Evolutionary conservation across 35 echinoderm and acorn worm genomes (phyloP).

Genomic region (Chiridota heheva): DNA sequence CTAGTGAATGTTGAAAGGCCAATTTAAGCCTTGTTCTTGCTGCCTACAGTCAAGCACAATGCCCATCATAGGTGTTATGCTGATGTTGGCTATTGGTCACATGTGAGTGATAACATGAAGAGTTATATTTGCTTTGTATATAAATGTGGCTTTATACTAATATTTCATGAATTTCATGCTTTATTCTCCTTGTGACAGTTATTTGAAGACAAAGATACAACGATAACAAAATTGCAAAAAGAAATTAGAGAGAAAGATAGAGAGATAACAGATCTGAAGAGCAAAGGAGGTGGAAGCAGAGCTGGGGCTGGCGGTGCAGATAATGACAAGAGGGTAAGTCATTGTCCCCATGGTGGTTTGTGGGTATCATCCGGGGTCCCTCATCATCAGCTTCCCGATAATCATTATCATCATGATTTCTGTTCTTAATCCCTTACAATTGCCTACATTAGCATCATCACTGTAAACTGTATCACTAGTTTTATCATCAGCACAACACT

Average conservation of each 20-base stretch:
- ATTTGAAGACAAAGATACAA: slow-evolving; percentile 67
- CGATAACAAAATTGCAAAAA: slow-evolving; percentile 66
- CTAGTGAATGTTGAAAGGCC: no score
- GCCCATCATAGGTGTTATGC: no score
- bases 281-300: slow-evolving; percentile 54
- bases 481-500: no score
- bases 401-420: no score
- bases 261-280: slow-evolving; percentile 79
- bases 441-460: background rate
- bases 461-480: background rate
- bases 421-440: no score
- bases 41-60: no score
- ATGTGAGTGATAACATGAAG: background rate
- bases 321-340: slow-evolving; percentile 81
- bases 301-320: slow-evolving; percentile 65
- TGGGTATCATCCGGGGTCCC: background rate
- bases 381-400: background rate
- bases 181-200: slow-evolving; percentile 42
- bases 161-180: slow-evolving; percentile 1
- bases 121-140: background rate
- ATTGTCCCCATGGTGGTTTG: background rate
- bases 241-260: slow-evolving; percentile 65
- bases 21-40: no score
- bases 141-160: no score
- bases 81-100: background rate